These are phyloP conservation scores for Arctocebus calabarensis DNA, from an alignment of 2,797 vertebrate species.

Conservation along the genomic window DNA sequence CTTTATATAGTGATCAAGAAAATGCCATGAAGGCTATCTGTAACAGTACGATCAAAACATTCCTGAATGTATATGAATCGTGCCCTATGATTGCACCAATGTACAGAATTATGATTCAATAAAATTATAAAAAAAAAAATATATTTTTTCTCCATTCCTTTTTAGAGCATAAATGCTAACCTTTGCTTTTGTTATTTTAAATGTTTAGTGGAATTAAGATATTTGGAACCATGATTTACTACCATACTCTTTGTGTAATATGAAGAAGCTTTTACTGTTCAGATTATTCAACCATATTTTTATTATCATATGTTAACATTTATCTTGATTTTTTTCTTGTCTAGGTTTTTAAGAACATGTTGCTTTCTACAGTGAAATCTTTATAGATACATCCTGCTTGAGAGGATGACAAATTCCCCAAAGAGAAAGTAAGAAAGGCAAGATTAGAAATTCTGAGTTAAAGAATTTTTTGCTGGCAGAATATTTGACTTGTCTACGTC, in stretches of 20 bases:
- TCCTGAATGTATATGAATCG: no score
- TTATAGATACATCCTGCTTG: not conserved
- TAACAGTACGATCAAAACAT: no score
- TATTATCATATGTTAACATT: not conserved
- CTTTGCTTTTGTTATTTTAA: conserved; percentile 24
- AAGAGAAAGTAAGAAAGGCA: not conserved
- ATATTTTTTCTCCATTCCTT: not conserved
- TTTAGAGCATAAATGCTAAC: not conserved
- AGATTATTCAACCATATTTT: not conserved
- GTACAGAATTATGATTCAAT: no score
- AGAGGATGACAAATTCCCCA: not conserved
- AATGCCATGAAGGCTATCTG: no score
- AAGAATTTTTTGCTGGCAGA: conserved; percentile 26
- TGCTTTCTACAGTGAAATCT: not conserved
- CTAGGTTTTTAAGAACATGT: not conserved
- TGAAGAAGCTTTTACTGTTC: not conserved
- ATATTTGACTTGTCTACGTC: not conserved
- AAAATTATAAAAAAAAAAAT: no score
- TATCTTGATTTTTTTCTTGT: conserved; percentile 28
- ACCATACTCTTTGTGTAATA: not conserved
- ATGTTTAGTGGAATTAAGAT: not conserved
- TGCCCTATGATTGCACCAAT: no score
- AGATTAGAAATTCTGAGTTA: not conserved
- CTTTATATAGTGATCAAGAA: no score
- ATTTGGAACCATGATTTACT: not conserved